phyloP scores from a whole-genome alignment of 2,888 invertebrate species.

The Neoaliturus tenellus region DNA sequence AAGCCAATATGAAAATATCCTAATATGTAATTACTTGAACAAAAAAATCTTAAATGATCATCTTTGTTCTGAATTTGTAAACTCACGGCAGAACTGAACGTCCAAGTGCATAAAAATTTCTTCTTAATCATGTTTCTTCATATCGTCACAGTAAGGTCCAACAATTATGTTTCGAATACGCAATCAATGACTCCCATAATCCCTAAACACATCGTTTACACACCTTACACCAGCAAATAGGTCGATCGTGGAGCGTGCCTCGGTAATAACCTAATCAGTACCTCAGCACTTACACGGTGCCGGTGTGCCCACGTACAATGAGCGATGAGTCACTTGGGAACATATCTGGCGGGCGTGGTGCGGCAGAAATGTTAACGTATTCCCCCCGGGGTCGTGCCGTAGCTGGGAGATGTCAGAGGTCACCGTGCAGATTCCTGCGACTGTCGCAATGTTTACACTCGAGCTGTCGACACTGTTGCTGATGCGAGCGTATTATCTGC shows the following conservation, averaged over 20 bases:
- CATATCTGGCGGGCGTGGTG: conserved; percentile 38
- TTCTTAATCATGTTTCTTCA: too few relatives aligned
- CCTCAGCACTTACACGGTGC: background rate
- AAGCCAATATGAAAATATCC: too few relatives aligned
- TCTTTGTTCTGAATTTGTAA: too few relatives aligned
- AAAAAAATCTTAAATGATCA: too few relatives aligned
- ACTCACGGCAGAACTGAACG: too few relatives aligned
- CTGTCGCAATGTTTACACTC: conserved; percentile 12
- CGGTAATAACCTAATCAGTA: conserved; percentile 8
- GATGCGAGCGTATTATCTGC: background rate
- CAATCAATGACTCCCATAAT: too few relatives aligned
- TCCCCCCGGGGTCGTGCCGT: background rate
- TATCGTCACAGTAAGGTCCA: too few relatives aligned
- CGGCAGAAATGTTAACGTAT: conserved; percentile 38
- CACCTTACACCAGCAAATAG: background rate
- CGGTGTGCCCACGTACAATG: background rate
- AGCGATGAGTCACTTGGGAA: conserved; percentile 22
- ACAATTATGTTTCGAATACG: too few relatives aligned
- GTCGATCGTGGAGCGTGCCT: background rate
- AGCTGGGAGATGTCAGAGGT: conserved; percentile 14
- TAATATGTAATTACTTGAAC: too few relatives aligned
- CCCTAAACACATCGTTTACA: too few relatives aligned
- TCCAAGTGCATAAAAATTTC: too few relatives aligned
- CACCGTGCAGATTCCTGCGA: background rate
- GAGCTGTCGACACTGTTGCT: background rate